Conservation (phyloP, 2,113 vertebrate species). For the Perca fluviatilis region DNA sequence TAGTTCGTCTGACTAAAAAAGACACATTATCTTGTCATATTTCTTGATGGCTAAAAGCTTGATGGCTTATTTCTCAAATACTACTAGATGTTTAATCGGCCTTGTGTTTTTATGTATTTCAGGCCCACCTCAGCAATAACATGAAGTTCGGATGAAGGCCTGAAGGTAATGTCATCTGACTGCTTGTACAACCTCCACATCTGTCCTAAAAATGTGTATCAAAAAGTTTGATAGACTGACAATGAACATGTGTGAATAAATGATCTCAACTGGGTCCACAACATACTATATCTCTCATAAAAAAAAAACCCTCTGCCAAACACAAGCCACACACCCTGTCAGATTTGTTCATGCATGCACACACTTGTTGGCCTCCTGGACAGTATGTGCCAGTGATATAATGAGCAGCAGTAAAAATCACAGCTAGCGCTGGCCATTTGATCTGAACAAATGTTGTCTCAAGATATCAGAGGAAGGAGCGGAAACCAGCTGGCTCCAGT, state of each 20-base stretch:
- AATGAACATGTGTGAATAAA: neutral
- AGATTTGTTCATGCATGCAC: neutral
- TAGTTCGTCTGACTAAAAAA: neutral
- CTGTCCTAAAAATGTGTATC: neutral
- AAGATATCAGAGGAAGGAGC: constrained; percentile 66
- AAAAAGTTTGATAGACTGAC: constrained; percentile 2
- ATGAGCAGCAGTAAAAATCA: constrained; percentile 62
- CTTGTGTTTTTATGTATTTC: constrained; percentile 40
- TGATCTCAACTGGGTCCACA: neutral
- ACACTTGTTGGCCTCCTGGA: constrained; percentile 6
- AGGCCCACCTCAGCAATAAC: constrained; percentile 58
- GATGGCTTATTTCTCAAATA: neutral
- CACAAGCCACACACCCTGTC: constrained; percentile 3
- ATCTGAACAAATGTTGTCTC: constrained; percentile 77
- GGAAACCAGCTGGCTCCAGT: constrained; percentile 51
- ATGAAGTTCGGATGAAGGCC: neutral
- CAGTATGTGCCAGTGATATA: constrained; percentile 28
- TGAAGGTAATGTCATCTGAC: neutral
- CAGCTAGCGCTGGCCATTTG: constrained; percentile 42
- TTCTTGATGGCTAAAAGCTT: neutral
- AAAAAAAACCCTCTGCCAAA: neutral
- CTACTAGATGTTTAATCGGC: neutral
- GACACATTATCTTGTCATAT: no score
- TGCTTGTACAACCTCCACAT: neutral
- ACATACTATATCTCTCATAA: neutral